Conservation (phyloP, 2,797 vertebrate genomes). For the Botia almorhae region DNA sequence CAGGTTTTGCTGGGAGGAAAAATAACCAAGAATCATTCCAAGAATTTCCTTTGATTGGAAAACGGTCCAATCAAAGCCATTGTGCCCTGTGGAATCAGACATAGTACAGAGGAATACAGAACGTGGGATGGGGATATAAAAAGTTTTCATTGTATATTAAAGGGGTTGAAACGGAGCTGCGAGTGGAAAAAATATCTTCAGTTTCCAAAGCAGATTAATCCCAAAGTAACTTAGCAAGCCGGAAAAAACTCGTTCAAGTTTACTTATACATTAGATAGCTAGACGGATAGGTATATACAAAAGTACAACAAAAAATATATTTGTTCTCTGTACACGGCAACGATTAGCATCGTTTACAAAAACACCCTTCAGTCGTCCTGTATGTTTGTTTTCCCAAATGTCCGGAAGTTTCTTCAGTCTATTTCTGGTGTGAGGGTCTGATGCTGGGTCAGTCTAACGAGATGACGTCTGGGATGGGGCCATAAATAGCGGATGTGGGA, state of each 20-base stretch:
- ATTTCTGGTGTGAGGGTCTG: constrained; percentile 27
- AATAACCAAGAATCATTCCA: background rate
- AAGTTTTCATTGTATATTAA: constrained; percentile 31
- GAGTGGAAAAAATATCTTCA: constrained; percentile 19
- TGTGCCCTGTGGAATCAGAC: constrained; percentile 34
- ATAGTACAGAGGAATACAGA: background rate
- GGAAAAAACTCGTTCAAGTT: constrained; percentile 74
- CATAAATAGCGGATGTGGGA: constrained; percentile 87
- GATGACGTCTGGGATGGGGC: constrained; percentile 94
- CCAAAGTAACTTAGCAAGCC: constrained; percentile 81
- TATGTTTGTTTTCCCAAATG: constrained; percentile 62
- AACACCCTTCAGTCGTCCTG: constrained; percentile 65
- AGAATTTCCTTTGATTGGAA: background rate
- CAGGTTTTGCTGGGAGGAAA: constrained; percentile 3
- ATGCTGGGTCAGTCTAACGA: constrained; percentile 89
- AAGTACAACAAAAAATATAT: constrained; percentile 99
- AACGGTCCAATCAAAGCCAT: background rate
- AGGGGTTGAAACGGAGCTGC: constrained; percentile 13
- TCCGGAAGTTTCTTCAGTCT: constrained; percentile 62
- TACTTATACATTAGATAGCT: constrained; percentile 60
- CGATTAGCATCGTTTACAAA: constrained; percentile 73
- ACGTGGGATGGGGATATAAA: constrained; percentile 19
- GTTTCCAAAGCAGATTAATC: constrained; percentile 62
- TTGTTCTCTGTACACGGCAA: constrained; percentile 98
- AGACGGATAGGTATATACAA: constrained; percentile 89